Conservation (phyloP, 2,888 invertebrate species). For the Drosophila parthenogenetica region DNA sequence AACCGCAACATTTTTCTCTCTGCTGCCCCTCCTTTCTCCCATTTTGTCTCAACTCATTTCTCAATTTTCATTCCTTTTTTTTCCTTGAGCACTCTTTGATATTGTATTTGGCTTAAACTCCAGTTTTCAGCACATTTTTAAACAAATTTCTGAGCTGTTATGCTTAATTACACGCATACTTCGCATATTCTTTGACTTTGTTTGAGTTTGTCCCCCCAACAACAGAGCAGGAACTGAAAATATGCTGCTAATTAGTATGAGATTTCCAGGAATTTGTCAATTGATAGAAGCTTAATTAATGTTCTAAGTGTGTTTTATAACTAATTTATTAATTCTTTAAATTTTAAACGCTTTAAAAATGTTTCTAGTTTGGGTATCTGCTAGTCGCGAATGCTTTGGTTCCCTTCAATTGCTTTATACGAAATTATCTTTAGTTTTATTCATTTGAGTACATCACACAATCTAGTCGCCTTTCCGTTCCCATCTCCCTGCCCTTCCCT, state of each 20-base stretch:
- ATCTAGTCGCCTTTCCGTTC: conserved; percentile 6
- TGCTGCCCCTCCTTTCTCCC: conserved; percentile 16
- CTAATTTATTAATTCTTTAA: background rate
- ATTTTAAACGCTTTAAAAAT: too few species aligned
- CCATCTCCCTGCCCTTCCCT: conserved; percentile 2
- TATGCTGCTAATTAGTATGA: conserved; percentile 8
- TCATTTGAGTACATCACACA: conserved; percentile 16
- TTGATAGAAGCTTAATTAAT: background rate
- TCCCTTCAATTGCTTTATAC: background rate
- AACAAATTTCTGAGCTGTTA: conserved; percentile 29
- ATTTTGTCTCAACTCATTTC: conserved; percentile 2
- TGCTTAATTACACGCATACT: conserved; percentile 53
- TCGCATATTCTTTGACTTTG: conserved; percentile 42
- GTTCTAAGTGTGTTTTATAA: background rate
- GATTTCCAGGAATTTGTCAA: conserved; percentile 1
- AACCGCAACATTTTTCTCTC: conserved; percentile 37
- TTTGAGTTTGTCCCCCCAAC: conserved; percentile 8
- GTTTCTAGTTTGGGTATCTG: background rate
- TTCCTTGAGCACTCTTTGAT: conserved; percentile 29
- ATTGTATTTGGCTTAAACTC: conserved; percentile 25
- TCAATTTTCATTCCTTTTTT: conserved; percentile 17
- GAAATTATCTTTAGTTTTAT: conserved; percentile 8
- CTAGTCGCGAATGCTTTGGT: background rate
- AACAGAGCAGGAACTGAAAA: background rate
- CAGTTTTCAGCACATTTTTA: conserved; percentile 1